Evolutionary conservation across 1,140 invertebrate species (phyloP).

Genomic region (Zaprionus capensis): DNA sequence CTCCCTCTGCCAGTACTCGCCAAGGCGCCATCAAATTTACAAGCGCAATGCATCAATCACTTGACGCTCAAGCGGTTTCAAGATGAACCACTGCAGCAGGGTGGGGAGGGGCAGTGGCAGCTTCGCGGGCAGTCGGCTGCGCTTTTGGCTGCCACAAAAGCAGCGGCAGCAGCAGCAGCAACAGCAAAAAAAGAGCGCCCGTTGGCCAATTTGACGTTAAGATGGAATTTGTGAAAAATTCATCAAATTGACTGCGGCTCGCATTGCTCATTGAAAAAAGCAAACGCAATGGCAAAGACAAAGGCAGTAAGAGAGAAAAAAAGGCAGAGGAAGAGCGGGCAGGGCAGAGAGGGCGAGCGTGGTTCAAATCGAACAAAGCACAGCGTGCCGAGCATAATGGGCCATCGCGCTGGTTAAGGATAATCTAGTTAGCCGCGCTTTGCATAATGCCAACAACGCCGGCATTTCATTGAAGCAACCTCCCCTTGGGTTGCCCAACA

Average conservation of each 20-base stretch:
- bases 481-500: conserved; percentile 26
- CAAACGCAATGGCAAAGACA: conserved; percentile 35
- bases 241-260: conserved; percentile 73
- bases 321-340: not conserved
- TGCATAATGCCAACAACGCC: conserved; percentile 59
- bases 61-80: conserved; percentile 53
- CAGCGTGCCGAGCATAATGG: not conserved
- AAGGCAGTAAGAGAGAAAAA: conserved; percentile 2
- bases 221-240: conserved; percentile 80
- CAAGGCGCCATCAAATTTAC: conserved; percentile 73
- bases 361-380: conserved; percentile 12
- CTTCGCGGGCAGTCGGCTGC: conserved; percentile 32
- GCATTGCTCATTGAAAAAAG: conserved; percentile 62
- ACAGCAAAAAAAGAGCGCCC: conserved; percentile 39
- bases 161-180: conserved; percentile 2
- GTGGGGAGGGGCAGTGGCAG: not conserved
- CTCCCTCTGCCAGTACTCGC: not conserved
- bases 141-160: conserved; percentile 60
- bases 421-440: conserved; percentile 70
- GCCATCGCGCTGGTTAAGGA: conserved; percentile 28
- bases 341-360: not conserved
- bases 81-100: conserved; percentile 30
- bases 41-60: conserved; percentile 82
- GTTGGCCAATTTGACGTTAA: conserved; percentile 75
- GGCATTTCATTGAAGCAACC: conserved; percentile 24